Conservation (phyloP, 2,888 invertebrate genomes). For the Tenthredo distinguenda region DNA sequence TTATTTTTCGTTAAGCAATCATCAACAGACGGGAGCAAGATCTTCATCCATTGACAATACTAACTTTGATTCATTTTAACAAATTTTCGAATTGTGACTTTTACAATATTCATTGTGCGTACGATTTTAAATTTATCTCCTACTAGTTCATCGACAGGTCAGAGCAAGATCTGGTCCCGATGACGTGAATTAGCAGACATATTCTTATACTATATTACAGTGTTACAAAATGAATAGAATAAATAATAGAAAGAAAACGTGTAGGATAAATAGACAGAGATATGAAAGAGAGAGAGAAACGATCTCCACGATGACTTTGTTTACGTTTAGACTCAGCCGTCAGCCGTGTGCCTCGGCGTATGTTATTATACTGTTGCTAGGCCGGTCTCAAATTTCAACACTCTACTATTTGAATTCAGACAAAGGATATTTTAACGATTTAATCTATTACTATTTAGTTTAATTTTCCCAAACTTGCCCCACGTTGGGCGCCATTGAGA, state of each 20-base stretch:
- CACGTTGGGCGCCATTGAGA: too few relatives aligned
- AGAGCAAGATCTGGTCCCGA: too few relatives aligned
- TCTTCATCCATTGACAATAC: conserved; percentile 26
- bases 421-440: background rate
- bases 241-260: background rate
- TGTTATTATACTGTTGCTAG: conserved; percentile 8
- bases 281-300: background rate
- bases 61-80: background rate
- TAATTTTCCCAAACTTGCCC: too few relatives aligned
- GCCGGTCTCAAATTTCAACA: background rate
- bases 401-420: background rate
- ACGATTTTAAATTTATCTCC: background rate
- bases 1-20: background rate
- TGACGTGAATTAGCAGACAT: background rate
- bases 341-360: background rate
- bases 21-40: conserved; percentile 25
- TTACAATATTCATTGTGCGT: background rate
- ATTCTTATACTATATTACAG: background rate
- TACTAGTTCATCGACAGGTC: too few relatives aligned
- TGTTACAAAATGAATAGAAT: background rate
- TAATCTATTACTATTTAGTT: too few relatives aligned
- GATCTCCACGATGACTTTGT: background rate
- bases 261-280: background rate
- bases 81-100: background rate
- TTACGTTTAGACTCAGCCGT: background rate